Percentiles rank a stretch among this genome's conserved stretches.
phyloP scores from a whole-genome alignment of 2,113 vertebrate genomes.

The Azemiops feae region DNA sequence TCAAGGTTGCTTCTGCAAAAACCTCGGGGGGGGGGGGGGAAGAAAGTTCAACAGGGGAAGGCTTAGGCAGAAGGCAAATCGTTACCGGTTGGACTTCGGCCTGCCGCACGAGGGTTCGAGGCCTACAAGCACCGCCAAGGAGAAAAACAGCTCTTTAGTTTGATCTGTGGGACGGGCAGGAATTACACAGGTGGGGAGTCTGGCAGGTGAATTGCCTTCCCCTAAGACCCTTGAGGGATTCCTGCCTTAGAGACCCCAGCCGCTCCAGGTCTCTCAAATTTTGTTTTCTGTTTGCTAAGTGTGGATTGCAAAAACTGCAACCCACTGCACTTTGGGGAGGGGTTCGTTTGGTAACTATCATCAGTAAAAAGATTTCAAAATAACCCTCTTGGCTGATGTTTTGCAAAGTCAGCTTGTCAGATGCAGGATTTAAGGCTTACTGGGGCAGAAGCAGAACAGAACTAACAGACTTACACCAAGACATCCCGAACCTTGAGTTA shows the following conservation, averaged over 20 bases:
- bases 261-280: not conserved
- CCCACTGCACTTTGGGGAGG: not conserved
- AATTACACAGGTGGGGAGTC: not conserved
- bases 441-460: too few species aligned
- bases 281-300: not conserved
- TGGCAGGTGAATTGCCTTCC: fast-evolving
- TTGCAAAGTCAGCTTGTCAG: not conserved
- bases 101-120: not conserved
- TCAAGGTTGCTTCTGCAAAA: not conserved
- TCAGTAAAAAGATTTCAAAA: not conserved
- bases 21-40: not conserved
- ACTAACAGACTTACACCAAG: not conserved
- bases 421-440: not conserved
- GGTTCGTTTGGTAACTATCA: not conserved
- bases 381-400: not conserved
- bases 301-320: not conserved
- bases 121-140: not conserved
- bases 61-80: not conserved
- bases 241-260: not conserved
- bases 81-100: not conserved
- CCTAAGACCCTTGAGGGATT: not conserved
- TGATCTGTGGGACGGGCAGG: not conserved
- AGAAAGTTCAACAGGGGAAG: not conserved
- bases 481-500: not conserved
- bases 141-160: not conserved